These are phyloP conservation scores for Lithobates pipiens DNA, from an alignment of 2,797 vertebrate genomes.

Conservation along the genomic window DNA sequence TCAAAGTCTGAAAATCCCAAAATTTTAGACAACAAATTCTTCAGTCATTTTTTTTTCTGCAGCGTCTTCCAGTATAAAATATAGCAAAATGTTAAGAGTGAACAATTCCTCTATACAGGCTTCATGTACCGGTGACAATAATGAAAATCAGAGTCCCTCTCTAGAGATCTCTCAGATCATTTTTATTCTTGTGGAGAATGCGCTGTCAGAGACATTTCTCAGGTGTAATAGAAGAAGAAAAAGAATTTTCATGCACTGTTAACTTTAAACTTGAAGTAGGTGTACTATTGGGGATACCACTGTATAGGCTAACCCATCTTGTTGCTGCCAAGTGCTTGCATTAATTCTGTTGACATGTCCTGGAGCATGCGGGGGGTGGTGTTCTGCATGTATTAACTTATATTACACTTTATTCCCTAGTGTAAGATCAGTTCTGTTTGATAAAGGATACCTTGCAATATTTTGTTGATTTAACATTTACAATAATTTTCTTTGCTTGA, in stretches of 20 bases:
- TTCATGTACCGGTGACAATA: constrained; percentile 47
- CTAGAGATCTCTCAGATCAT: constrained; percentile 39
- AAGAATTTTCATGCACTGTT: constrained; percentile 48
- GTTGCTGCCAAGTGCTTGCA: constrained; percentile 29
- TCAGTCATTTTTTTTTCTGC: background rate
- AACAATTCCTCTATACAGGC: constrained; percentile 12
- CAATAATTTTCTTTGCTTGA: background rate
- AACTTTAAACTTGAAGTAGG: constrained; percentile 50
- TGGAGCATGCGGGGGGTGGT: background rate
- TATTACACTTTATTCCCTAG: background rate
- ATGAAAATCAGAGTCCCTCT: constrained; percentile 40
- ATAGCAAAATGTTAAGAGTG: constrained; percentile 9
- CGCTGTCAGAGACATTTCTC: constrained; percentile 51
- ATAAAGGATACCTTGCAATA: background rate
- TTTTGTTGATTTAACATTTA: background rate
- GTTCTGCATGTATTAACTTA: background rate
- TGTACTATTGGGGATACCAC: constrained; percentile 52
- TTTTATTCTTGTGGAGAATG: constrained; percentile 51
- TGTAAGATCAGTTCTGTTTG: background rate
- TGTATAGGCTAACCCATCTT: constrained; percentile 27
- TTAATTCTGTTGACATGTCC: constrained; percentile 20
- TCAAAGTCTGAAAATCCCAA: constrained; percentile 6
- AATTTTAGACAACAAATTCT: background rate
- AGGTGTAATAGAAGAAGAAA: constrained; percentile 42
- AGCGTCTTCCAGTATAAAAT: constrained; percentile 12